Conservation (phyloP, 2,888 invertebrate genomes). For the Chydorus sphaericus region DNA sequence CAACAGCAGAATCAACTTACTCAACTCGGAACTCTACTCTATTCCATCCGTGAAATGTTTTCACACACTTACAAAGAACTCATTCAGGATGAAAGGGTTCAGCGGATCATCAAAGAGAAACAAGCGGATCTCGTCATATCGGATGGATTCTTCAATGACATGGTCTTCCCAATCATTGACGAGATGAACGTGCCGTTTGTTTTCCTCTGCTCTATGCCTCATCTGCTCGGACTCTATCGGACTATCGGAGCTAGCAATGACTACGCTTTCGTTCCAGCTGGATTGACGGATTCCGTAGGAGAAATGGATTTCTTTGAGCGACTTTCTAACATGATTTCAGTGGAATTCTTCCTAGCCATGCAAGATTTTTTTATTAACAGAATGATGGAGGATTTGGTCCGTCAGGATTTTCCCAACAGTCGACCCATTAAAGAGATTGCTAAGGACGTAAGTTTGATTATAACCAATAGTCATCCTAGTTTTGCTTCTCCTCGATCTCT, state of each 20-base stretch:
- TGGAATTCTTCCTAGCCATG: neutral
- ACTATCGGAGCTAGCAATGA: neutral
- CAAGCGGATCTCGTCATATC: neutral
- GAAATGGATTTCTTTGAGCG: neutral
- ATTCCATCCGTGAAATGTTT: too few relatives aligned
- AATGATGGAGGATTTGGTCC: neutral
- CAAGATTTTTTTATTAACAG: neutral
- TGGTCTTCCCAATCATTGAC: neutral
- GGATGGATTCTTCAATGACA: neutral
- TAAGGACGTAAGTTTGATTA: neutral
- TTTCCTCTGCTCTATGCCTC: neutral
- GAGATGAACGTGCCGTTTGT: neutral
- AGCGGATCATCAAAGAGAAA: too few relatives aligned
- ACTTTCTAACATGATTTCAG: neutral
- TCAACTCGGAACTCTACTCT: too few relatives aligned
- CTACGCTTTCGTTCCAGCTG: neutral
- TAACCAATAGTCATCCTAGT: neutral
- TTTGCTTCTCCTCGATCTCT: neutral
- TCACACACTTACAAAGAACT: too few relatives aligned
- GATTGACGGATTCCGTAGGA: neutral
- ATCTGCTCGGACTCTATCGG: neutral
- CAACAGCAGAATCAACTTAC: too few relatives aligned
- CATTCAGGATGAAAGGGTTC: too few relatives aligned
- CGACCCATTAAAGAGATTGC: neutral
- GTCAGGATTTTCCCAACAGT: neutral